phyloP scores from a whole-genome alignment of 2,888 invertebrate species.

The Caenorhabditis japonica region DNA sequence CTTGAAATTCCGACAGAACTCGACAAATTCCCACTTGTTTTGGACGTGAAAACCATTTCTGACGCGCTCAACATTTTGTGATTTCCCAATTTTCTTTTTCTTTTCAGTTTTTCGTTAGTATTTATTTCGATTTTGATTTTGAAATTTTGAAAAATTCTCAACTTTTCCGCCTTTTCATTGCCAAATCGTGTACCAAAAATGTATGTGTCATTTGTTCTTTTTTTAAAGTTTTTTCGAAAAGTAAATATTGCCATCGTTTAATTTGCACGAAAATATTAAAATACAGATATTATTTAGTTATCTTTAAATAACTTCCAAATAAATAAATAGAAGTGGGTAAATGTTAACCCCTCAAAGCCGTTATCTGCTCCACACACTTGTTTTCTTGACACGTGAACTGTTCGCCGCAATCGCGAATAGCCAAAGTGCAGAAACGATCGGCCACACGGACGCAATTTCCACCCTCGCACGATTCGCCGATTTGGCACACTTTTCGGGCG shows the following conservation, averaged over 20 bases:
- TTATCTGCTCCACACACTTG: constrained; percentile 58
- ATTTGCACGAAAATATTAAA: too few relatives aligned
- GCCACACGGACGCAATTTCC: constrained; percentile 70
- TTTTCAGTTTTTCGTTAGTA: not conserved
- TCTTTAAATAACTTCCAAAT: too few relatives aligned
- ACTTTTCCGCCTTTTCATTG: too few relatives aligned
- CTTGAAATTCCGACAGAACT: constrained; percentile 37
- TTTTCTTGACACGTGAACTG: constrained; percentile 67
- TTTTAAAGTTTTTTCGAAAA: not conserved
- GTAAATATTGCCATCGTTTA: not conserved
- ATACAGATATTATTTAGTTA: too few relatives aligned
- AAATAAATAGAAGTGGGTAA: too few relatives aligned
- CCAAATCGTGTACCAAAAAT: too few relatives aligned
- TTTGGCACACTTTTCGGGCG: constrained; percentile 70
- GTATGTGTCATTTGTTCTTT: constrained; percentile 3
- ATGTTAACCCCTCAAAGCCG: constrained; percentile 30
- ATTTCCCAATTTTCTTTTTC: not conserved
- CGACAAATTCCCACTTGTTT: constrained; percentile 27
- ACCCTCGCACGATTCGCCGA: constrained; percentile 73
- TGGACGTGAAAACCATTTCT: constrained; percentile 50
- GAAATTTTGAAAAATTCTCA: too few relatives aligned
- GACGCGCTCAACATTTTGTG: constrained; percentile 49
- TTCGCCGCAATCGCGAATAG: constrained; percentile 71
- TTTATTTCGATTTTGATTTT: too few relatives aligned
- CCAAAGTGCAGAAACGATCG: constrained; percentile 66